These are phyloP conservation scores for Caloenas nicobarica DNA, from an alignment of 2,113 vertebrate species.

Conservation along the genomic window DNA sequence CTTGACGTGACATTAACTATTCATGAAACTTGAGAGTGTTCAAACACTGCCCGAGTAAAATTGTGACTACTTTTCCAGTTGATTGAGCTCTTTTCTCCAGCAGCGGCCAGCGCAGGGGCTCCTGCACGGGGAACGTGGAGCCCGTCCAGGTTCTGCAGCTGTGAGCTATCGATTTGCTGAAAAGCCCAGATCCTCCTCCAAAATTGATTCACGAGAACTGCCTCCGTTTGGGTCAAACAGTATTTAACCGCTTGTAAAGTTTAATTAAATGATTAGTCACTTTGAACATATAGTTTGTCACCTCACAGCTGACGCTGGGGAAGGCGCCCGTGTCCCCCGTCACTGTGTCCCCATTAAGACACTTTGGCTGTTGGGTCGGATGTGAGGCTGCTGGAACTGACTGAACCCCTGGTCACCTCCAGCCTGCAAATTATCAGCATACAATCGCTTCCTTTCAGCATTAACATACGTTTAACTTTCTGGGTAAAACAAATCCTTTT, in stretches of 20 bases:
- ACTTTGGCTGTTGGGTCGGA: conserved; percentile 38
- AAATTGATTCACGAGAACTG: conserved; percentile 68
- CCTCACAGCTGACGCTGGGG: conserved; percentile 62
- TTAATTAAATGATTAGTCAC: conserved; percentile 79
- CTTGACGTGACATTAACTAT: conserved; percentile 75
- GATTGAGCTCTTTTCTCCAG: conserved; percentile 55
- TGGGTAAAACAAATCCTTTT: not conserved
- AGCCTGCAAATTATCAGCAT: conserved; percentile 21
- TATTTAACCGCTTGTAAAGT: conserved; percentile 73
- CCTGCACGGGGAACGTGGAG: not conserved
- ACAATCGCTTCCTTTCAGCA: conserved; percentile 24
- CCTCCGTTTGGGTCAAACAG: conserved; percentile 66
- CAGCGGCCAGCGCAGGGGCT: not conserved
- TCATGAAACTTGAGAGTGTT: conserved; percentile 65
- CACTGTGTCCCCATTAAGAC: conserved; percentile 56
- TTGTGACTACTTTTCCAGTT: conserved; percentile 68
- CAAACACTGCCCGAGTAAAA: conserved; percentile 62
- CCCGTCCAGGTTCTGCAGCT: not conserved
- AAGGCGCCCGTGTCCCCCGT: conserved; percentile 63
- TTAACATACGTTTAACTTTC: conserved; percentile 36
- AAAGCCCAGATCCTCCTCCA: conserved; percentile 30
- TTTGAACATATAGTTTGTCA: conserved; percentile 70
- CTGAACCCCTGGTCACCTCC: not conserved
- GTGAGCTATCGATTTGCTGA: conserved; percentile 41
- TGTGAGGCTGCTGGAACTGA: conserved; percentile 26